These are phyloP conservation scores for Poicephalus meyeri DNA, from an alignment of 2,113 vertebrate species.

Conservation along the genomic window DNA sequence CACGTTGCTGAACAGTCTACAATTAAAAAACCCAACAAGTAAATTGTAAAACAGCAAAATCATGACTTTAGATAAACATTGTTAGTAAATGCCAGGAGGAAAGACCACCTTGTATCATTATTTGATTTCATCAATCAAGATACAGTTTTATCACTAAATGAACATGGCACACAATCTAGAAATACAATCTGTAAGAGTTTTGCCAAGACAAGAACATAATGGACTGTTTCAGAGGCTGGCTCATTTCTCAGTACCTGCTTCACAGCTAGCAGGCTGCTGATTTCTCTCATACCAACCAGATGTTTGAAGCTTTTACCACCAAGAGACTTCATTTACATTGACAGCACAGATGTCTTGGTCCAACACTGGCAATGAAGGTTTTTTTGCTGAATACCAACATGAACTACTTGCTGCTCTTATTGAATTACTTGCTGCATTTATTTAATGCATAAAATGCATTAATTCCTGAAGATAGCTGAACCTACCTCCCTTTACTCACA, in stretches of 20 bases:
- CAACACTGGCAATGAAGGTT: neutral
- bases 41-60: neutral
- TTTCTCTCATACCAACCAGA: neutral
- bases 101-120: fast-evolving
- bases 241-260: neutral
- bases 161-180: neutral
- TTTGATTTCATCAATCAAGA: neutral
- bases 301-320: neutral
- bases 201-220: neutral
- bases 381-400: neutral
- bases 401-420: neutral
- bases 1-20: constrained; percentile 94
- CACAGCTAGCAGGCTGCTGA: neutral
- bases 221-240: neutral
- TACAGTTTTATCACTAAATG: neutral
- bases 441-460: neutral
- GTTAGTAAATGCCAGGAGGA: neutral
- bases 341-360: neutral
- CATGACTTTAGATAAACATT: neutral
- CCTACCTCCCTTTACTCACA: neutral
- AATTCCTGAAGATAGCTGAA: neutral
- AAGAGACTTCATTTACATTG: neutral
- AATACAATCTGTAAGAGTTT: neutral
- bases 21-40: neutral
- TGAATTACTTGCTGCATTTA: neutral